Percentiles rank a stretch among this genome's conserved stretches.
Evolutionary conservation across 2,113 vertebrate species (phyloP).

Genomic region (Cavia aperea): DNA sequence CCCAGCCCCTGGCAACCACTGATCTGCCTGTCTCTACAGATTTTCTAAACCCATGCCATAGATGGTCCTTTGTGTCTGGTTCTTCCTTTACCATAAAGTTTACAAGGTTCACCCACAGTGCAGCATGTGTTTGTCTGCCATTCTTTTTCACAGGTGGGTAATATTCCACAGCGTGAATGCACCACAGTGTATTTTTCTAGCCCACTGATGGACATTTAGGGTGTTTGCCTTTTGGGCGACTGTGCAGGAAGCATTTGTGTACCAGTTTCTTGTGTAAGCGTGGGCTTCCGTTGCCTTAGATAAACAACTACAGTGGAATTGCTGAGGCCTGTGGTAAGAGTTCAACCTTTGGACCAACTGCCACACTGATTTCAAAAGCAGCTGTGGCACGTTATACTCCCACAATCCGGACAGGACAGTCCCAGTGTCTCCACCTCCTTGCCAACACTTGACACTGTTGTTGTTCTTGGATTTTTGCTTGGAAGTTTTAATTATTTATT

Average conservation of each 20-base stretch:
- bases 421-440: background rate
- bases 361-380: background rate
- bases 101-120: background rate
- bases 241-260: background rate
- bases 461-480: background rate
- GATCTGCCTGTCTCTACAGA: background rate
- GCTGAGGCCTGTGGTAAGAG: background rate
- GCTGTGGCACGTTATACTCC: background rate
- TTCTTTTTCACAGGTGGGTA: background rate
- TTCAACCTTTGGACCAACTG: background rate
- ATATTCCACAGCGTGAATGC: background rate
- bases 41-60: background rate
- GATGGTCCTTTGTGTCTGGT: background rate
- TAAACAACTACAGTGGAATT: background rate
- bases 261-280: background rate
- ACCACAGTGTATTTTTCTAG: background rate
- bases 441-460: rapidly evolving
- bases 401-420: background rate
- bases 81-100: background rate
- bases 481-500: background rate
- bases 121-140: background rate
- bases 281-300: background rate
- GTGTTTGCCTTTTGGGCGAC: background rate
- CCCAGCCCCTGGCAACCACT: background rate
- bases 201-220: background rate